Evolutionary conservation across 2,113 vertebrate genomes (phyloP), one percentile per base, ranked within the genome.

Genomic region (Otocyon megalotis): DNA sequence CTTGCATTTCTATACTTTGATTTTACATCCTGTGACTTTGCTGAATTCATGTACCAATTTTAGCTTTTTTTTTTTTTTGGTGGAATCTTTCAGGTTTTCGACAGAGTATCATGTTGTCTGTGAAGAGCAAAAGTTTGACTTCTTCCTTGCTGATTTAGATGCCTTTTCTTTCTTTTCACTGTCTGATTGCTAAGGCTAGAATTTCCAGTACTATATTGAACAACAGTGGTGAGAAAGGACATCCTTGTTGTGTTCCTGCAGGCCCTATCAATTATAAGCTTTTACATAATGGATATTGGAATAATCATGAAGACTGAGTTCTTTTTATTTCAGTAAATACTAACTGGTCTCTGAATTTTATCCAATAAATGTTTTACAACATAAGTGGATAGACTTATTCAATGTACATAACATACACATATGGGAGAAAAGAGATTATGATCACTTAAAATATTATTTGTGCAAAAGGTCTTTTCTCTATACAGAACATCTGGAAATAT

Each of bases 381-480:
- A 9, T 81, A 79, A 74, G 10, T 79, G 26, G 28, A 71, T 11
- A 48, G 43, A 76, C 17, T n/a, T 79, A 93, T 50, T 69, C 60
- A 56, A 77, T n/a, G 19, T 89, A 2, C 7, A 26, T 74, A 30
- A 19, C 50, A 82, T 72, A 50, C 6, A 80, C 2, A 94, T 13
- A 35, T 8, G n/a, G 50, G 15, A 6, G 24, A 30, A 72, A 79
- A 43, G 32, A 60, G 17, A 56, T 93, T n/a, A 32, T 5, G 54
- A 58, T 3, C 20, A 76, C 58, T 92, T 97, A 85, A 93, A 92
- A 62, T 81, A 67, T 83, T 80, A 74, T 71, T 69, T 94, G 30
- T 90, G 15, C 22, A 88, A 79, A 85, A 86, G 4, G 1, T 62
- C 28, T 11, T 90, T 80, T 90, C 63, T 88, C 72, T 81, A 0